These are phyloP conservation scores for Bos indicus DNA, from an alignment of 2,113 vertebrate genomes.

Conservation along the genomic window DNA sequence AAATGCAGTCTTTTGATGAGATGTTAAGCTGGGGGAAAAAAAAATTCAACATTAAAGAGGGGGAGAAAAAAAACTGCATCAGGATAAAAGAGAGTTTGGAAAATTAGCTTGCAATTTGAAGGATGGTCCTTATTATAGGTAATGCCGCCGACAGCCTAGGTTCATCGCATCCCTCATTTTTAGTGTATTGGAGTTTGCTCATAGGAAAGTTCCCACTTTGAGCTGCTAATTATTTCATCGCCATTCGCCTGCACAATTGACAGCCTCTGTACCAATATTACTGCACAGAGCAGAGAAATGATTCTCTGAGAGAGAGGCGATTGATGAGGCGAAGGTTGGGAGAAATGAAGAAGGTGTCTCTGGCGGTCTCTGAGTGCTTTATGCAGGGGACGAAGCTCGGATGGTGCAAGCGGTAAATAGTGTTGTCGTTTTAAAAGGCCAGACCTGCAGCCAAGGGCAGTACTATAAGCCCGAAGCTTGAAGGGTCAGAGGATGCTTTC, in stretches of 20 bases:
- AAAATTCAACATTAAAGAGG: constrained; percentile 14
- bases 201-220: not conserved
- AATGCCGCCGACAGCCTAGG: not conserved
- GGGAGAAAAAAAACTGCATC: not conserved
- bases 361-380: not conserved
- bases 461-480: not conserved
- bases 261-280: not conserved
- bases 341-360: not conserved
- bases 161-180: not conserved
- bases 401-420: not conserved
- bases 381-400: not conserved
- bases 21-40: not conserved
- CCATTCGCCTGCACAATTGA: not conserved
- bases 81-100: constrained; percentile 16
- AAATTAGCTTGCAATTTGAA: constrained; percentile 22
- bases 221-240: not conserved
- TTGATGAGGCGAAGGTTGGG: not conserved
- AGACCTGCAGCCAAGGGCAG: not conserved
- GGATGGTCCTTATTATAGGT: not conserved
- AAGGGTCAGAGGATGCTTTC: not conserved
- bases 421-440: constrained; percentile 28
- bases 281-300: not conserved
- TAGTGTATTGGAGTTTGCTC: not conserved
- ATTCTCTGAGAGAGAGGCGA: not conserved
- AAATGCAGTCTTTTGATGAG: constrained; percentile 25